Evolutionary conservation across 2,113 vertebrate genomes (phyloP), one percentile per base, ranked within the genome.

Genomic region (Aramus guarauna): DNA sequence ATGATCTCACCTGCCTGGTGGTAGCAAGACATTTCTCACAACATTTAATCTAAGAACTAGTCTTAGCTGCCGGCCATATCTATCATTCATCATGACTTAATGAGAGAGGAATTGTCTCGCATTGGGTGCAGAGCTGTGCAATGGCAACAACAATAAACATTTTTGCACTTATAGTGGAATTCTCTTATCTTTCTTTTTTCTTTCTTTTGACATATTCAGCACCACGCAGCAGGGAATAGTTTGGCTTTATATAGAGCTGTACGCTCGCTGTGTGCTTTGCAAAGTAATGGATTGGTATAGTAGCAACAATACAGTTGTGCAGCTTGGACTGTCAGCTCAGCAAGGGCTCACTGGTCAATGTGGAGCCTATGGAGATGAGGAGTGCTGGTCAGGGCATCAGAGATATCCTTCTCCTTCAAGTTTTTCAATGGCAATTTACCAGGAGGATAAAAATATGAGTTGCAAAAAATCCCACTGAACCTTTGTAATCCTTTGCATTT

Each of bases 1-100:
- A 96, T 93, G 32, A 92, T 96, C 96, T 96, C 95, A 97, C 96
- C 96, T 97, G 90, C 85, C 88, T 96, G 73, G 76, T 91, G 56
- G 72, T 87, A 56, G 83, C 84, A 72, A 97, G 82, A 78, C 72
- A 85, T 97, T 97, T 96, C 90, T 96, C 94, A 95, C 88, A 93
- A 93, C 85, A 84, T 92, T 96, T 95, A 95, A 95, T 97, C 92
- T 94, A 77, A 77, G 80, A 89, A 68, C 88, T 75, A 78, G 76
- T 84, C 83, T 75, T 91, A 96, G 92, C 95, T 2, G 1, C 79
- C 89, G 96, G 95, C 91, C 94, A 52, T 93, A 82, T 92, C 95
- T 86, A 81, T 95, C 95, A 92, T 95, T 95, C 90, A 93, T 95
- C 94, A 87, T 13, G 24, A 63, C 85, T 94, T 96, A 95, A 91